Conservation (phyloP, 2,888 invertebrate species). For the Seladonia tumulorum region DNA sequence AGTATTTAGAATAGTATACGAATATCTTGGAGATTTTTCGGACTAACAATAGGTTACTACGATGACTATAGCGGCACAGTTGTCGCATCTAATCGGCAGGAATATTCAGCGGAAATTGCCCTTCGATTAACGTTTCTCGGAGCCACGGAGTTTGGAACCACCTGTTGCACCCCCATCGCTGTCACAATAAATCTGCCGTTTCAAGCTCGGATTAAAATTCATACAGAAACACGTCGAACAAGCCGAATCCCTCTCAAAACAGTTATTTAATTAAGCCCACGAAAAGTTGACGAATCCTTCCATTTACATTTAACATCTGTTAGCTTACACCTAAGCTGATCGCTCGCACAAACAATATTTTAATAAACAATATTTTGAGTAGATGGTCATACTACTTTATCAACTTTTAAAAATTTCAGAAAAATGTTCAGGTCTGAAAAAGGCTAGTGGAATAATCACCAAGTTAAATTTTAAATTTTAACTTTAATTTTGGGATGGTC, state of each 20-base stretch:
- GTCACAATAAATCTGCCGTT: neutral
- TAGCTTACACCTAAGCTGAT: too few species aligned
- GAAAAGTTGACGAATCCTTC: neutral
- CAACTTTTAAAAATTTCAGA: too few species aligned
- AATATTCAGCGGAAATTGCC: neutral
- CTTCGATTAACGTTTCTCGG: neutral
- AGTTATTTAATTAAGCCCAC: neutral
- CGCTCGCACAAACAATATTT: too few species aligned
- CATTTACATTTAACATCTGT: neutral
- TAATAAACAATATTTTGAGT: too few species aligned
- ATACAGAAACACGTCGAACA: neutral
- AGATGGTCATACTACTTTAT: too few species aligned
- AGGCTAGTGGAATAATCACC: too few species aligned
- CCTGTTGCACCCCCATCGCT: constrained; percentile 12
- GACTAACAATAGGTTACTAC: too few species aligned
- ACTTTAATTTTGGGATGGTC: too few species aligned
- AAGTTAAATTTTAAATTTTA: too few species aligned
- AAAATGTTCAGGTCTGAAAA: too few species aligned
- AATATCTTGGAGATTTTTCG: too few species aligned
- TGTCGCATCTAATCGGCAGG: neutral
- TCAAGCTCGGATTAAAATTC: neutral
- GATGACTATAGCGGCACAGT: neutral
- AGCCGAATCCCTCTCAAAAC: neutral
- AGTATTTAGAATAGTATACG: too few species aligned
- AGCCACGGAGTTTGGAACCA: neutral